These are phyloP conservation scores for Perca schrenkii DNA, from an alignment of 2,113 vertebrate species.

Conservation along the genomic window DNA sequence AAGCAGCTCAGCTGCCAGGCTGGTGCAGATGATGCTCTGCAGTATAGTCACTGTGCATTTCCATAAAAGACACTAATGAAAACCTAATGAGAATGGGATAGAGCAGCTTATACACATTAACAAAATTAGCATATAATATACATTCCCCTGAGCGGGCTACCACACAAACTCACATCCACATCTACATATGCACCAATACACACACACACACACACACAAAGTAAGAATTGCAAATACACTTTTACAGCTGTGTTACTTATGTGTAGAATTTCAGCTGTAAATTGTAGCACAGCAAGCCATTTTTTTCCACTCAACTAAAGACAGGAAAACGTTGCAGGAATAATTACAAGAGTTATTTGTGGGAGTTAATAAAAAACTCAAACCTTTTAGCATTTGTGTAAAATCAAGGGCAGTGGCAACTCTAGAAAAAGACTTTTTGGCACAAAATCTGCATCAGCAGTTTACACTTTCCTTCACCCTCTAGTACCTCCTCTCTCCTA, in stretches of 20 bases:
- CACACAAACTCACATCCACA: constrained; percentile 26
- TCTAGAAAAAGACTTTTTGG: not conserved
- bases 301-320: no score
- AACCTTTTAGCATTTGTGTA: no score
- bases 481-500: constrained; percentile 38
- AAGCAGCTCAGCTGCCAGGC: constrained; percentile 29
- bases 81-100: constrained; percentile 79
- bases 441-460: constrained; percentile 64
- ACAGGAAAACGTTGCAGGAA: no score
- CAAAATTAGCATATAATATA: constrained; percentile 81
- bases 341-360: no score
- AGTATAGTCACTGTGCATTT: constrained; percentile 67
- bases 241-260: constrained; percentile 30
- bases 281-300: no score
- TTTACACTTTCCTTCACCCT: constrained; percentile 48
- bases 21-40: constrained; percentile 27
- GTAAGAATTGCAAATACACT: constrained; percentile 15
- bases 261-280: not conserved
- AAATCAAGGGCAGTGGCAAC: no score
- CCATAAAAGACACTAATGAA: constrained; percentile 80
- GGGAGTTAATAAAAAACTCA: no score
- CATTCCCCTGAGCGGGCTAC: constrained; percentile 61
- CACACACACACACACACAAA: constrained; percentile 9
- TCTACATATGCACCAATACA: not conserved
- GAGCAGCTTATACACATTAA: constrained; percentile 79